These are phyloP conservation scores for Psylliodes chrysocephalus DNA, from an alignment of 2,888 invertebrate genomes.

Conservation along the genomic window DNA sequence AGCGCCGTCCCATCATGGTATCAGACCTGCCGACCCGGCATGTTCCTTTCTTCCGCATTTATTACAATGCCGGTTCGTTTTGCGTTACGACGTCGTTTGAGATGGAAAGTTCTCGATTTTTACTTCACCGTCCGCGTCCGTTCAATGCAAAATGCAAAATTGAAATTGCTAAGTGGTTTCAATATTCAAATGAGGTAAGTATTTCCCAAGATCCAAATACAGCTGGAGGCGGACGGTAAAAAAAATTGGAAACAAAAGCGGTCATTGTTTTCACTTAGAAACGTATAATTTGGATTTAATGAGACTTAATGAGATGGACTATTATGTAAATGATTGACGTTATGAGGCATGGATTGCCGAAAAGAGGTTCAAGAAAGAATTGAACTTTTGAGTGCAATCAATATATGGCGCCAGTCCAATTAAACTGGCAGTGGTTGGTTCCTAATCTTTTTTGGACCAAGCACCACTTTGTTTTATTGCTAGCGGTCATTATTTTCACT, in stretches of 20 bases:
- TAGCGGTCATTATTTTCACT: slow-evolving; percentile 15
- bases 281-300: slow-evolving; percentile 12
- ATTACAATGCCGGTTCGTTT: background rate
- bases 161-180: slow-evolving; percentile 4
- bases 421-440: no score
- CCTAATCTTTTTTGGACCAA: no score
- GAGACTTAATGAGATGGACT: background rate
- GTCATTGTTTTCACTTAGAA: slow-evolving; percentile 13
- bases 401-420: no score
- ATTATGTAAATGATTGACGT: slow-evolving; percentile 3
- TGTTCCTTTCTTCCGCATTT: background rate
- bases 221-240: background rate
- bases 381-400: no score
- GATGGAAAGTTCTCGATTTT: slow-evolving; percentile 3
- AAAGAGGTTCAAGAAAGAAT: no score
- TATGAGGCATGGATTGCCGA: background rate
- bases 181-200: slow-evolving; percentile 6
- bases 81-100: background rate
- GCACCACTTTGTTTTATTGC: no score
- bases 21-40: background rate
- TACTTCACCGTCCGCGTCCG: background rate
- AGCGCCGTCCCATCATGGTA: background rate
- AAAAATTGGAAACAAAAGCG: slow-evolving; percentile 4
- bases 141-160: slow-evolving; percentile 7
- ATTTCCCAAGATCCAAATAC: slow-evolving; percentile 7